These are phyloP conservation scores for Heteromyza rotundicornis DNA, from an alignment of 2,888 invertebrate genomes.

Conservation along the genomic window DNA sequence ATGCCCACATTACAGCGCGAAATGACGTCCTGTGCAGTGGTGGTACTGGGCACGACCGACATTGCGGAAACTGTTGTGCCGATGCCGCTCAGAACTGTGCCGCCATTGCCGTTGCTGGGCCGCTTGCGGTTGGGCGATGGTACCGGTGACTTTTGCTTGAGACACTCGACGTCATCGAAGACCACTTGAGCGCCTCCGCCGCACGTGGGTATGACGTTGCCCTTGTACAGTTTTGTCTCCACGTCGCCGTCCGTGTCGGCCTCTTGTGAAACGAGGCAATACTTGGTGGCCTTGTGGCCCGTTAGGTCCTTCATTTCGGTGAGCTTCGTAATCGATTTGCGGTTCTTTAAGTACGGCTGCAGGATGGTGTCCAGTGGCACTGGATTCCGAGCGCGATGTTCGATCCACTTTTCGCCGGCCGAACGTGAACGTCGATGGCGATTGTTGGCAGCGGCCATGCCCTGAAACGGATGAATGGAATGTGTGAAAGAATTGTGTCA, in stretches of 20 bases:
- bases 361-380: conserved; percentile 88
- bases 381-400: conserved; percentile 82
- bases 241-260: conserved; percentile 91
- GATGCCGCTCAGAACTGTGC: conserved; percentile 28
- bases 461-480: conserved; percentile 57
- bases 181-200: conserved; percentile 96
- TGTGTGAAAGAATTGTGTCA: background rate
- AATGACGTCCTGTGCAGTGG: conserved; percentile 51
- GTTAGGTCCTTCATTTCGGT: conserved; percentile 79
- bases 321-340: conserved; percentile 83
- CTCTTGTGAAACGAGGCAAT: conserved; percentile 91
- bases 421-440: conserved; percentile 83
- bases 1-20: conserved; percentile 60
- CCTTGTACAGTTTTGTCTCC: conserved; percentile 93
- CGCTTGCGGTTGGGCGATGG: conserved; percentile 62
- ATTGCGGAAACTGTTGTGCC: conserved; percentile 30
- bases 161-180: conserved; percentile 91
- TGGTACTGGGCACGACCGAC: conserved; percentile 43
- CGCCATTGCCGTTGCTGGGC: conserved; percentile 47
- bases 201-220: conserved; percentile 90
- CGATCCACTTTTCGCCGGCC: conserved; percentile 81
- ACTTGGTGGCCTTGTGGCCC: conserved; percentile 77
- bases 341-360: conserved; percentile 82
- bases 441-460: conserved; percentile 73
- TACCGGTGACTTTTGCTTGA: conserved; percentile 81